Conservation (phyloP, 2,113 vertebrate species). For the Semnornis frantzii region DNA sequence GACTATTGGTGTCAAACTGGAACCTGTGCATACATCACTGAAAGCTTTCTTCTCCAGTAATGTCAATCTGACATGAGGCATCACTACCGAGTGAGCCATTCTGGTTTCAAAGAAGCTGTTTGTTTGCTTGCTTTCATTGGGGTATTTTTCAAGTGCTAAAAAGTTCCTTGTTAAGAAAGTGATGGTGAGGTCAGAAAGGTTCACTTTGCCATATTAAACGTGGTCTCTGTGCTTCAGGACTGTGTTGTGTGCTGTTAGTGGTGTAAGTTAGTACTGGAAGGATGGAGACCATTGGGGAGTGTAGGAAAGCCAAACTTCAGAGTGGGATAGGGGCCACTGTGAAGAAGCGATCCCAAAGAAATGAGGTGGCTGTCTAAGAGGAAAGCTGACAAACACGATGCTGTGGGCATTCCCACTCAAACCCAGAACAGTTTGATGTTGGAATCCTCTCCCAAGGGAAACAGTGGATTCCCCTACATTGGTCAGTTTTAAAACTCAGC, state of each 20-base stretch:
- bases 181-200: neutral
- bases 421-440: too few relatives aligned
- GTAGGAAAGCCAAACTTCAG: neutral
- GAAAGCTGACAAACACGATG: neutral
- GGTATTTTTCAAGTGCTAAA: neutral
- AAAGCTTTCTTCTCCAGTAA: neutral
- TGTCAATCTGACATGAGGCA: neutral
- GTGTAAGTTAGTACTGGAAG: neutral
- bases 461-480: too few relatives aligned
- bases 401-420: neutral
- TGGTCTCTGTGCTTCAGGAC: neutral
- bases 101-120: neutral
- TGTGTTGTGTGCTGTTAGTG: neutral
- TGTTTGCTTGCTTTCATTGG: neutral
- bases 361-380: neutral
- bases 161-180: neutral
- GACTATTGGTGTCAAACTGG: neutral
- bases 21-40: neutral
- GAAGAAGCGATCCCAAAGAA: neutral
- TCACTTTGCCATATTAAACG: neutral
- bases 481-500: too few relatives aligned
- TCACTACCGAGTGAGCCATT: neutral
- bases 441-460: too few relatives aligned
- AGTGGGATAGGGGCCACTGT: neutral
- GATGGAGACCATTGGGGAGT: neutral